Evolutionary conservation across 2,888 invertebrate genomes (phyloP), one percentile per base, ranked within the genome.

Genomic region (Lochmaea crataegi): DNA sequence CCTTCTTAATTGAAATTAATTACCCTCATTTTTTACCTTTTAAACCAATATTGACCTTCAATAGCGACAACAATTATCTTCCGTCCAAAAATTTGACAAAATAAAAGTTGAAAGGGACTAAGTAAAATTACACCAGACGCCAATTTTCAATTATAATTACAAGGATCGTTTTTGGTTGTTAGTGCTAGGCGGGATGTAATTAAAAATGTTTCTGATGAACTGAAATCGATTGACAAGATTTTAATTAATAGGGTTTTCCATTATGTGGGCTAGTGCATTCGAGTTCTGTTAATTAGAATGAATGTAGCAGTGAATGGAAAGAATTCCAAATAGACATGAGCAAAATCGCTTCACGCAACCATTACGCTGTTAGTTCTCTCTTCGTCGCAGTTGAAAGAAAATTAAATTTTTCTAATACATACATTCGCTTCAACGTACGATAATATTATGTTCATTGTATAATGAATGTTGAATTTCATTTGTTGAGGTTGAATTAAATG

Each of bases 231-330:
- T 82, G 83, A 82, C 82, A 82, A 81, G 80, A 77, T 81, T 82
- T 81, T 81, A 82, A 82, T 83, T 81, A 83, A 81, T 79, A 78
- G 81, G 75, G 77, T 76, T 78, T 80, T 79, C 79, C n/a, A 80
- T 82, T 80, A 80, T 75, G 72, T 42, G 61, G 72, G 65, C 61
- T 56, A 51, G 66, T 51, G 56, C 73, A 67, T 66, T 38, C 57
- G 68, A 70, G 56, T 65, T 71, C 60, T 71, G 65, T 74, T 71
- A 68, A 74, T 74, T 71, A 68, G 67, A 71, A 58, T 53, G 53
- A 60, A 60, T 60, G 38, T 60, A 32, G 60, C 14, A 60, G n/a
- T 38, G 3, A 16, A 53, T 53, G 18, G 53, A 18, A 53, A 53
- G 53, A 53, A 53, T 53, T 53, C 53, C 12, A 7, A 2, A 9